Evolutionary conservation across 2,113 vertebrate genomes (phyloP), one percentile per base, ranked within the genome.

Genomic region (Ctenodactylus gundi): DNA sequence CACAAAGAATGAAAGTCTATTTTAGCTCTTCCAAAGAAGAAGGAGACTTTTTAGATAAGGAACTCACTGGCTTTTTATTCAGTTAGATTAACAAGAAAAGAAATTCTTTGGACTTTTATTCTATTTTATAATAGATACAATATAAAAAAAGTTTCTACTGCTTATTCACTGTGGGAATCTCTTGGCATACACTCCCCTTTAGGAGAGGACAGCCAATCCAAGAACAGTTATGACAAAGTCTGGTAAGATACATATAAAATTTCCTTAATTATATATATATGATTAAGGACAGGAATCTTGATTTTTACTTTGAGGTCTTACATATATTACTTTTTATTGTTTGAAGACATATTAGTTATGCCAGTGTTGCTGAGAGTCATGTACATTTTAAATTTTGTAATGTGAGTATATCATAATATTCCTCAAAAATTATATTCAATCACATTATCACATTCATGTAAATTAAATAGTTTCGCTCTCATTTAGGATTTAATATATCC

Each of bases 201-300:
- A 98, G 97, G 93, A 80, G 94, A 97, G 6, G 91, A 96, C 8
- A 58, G 23, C 21, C n/a, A 81, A 64, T 97, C 92, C 0, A 86
- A 82, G 3, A 57, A 23, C 23, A 23, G 82, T 67, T 97, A 86
- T 0, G 88, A 86, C 1, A 93, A 49, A 84, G 39, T 72, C 83
- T 58, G 88, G 83, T 84, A 41, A 96, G 91, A 27, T 41, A 80
- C 80, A 90, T 64, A 76, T 70, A 9, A 9, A 73, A 53, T 91
- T 62, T 64, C n/a, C 27, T 88, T 11, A 62, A 49, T 51, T 60
- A 76, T 10, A 75, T 55, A 29, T 51, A 0, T 83, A 58, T 83
- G 64, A 82, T 34, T 34, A 62, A 17, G 41, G 41, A n/a, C 34
- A 31, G 39, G 39, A 49, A 49, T 31, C 51, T n/a, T 20, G 25